Percentiles rank a stretch among this genome's conserved stretches.
These are phyloP conservation scores for Medauroidea extradentata DNA, from an alignment of 1,140 invertebrate species.

Conservation along the genomic window DNA sequence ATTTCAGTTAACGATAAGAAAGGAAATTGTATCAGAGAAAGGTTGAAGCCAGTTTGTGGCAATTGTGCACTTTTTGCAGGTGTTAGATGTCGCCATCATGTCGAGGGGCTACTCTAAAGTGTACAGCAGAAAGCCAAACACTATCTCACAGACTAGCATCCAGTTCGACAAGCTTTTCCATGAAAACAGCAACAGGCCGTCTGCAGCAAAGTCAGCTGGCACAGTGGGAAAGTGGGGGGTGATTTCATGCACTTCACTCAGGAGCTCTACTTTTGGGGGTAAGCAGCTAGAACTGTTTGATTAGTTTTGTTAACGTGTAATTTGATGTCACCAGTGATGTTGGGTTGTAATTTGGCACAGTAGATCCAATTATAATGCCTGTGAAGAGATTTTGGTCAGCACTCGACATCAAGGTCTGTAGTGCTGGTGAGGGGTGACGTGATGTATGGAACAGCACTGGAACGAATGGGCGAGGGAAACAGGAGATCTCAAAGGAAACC, in stretches of 20 bases:
- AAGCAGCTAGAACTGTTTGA: constrained; percentile 34
- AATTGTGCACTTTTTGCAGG: no score
- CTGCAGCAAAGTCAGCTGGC: constrained; percentile 80
- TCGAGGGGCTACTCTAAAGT: constrained; percentile 15
- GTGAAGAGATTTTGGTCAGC: no score
- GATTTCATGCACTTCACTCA: constrained; percentile 85
- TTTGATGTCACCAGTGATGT: not conserved
- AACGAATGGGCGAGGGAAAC: no score
- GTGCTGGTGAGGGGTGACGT: no score
- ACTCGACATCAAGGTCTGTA: no score
- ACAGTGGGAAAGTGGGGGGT: constrained; percentile 91
- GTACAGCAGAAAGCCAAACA: constrained; percentile 10
- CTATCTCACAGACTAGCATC: constrained; percentile 48
- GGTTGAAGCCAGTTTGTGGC: no score
- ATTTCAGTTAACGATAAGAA: no score
- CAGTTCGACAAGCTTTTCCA: constrained; percentile 75
- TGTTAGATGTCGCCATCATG: constrained; percentile 1
- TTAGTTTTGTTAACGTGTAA: not conserved
- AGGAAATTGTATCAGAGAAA: no score
- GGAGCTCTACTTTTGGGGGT: constrained; percentile 69
- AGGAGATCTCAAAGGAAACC: no score
- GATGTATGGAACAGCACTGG: no score
- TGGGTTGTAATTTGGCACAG: not conserved
- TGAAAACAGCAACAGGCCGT: constrained; percentile 82
- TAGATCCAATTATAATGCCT: no score